Percentiles rank a stretch among this genome's conserved stretches.
Evolutionary conservation across 2,797 vertebrate species (phyloP).

Genomic region (Sebastes taczanowskii): DNA sequence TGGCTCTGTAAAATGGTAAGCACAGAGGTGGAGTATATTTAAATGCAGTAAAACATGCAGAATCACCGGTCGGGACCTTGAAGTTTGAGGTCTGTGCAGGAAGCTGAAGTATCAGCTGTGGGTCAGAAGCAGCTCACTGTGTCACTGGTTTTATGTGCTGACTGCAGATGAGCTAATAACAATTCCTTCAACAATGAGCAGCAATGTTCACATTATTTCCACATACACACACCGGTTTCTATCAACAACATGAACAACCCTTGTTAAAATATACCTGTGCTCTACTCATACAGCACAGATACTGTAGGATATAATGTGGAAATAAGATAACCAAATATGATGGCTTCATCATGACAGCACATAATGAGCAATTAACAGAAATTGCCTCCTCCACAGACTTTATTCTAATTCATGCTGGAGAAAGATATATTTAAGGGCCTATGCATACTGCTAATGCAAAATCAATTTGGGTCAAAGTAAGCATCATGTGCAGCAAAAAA

Average conservation of each 20-base stretch:
- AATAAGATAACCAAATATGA: conserved; percentile 12
- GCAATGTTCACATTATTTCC: neutral
- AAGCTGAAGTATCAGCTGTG: conserved; percentile 9
- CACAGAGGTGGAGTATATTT: neutral
- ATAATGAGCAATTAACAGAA: neutral
- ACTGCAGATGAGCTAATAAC: conserved; percentile 28
- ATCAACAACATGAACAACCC: neutral
- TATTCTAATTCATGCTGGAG: neutral
- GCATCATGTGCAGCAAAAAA: neutral
- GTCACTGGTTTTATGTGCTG: neutral
- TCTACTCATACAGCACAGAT: neutral
- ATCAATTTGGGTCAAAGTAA: conserved; percentile 1
- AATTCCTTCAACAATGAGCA: conserved; percentile 7
- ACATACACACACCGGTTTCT: neutral
- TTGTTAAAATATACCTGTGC: neutral
- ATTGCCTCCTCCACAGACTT: neutral
- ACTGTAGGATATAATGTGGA: neutral
- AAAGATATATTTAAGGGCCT: neutral
- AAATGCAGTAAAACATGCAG: neutral
- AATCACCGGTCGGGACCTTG: neutral
- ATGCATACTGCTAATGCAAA: neutral
- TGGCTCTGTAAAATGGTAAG: neutral
- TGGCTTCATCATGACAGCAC: neutral
- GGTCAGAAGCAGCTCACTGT: conserved; percentile 11
- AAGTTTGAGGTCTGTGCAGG: conserved; percentile 8